Evolutionary conservation across 2,113 vertebrate genomes (phyloP), one percentile per base, ranked within the genome.

Genomic region (Trichomycterus rosablanca): DNA sequence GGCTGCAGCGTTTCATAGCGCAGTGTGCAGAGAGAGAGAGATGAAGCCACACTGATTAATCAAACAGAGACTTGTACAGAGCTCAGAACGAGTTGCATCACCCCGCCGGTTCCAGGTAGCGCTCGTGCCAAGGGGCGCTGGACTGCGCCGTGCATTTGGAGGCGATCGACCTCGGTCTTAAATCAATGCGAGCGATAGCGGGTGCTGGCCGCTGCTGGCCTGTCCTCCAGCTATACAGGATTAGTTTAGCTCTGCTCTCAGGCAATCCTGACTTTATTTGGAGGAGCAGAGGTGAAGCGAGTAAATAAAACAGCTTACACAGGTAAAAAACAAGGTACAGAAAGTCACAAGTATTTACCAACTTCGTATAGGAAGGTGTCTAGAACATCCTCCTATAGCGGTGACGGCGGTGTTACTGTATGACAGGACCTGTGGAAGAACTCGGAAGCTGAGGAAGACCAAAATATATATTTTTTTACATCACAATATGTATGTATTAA

Each of bases 151-250:
- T 46, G 58, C 52, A 18, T 30, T 22, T 71, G 40, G 63, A 66
- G 49, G 24, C 12, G n/a, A 46, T 26, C 52, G 26, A 30, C 59
- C 59, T 40, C 59, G 24, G 55, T 54, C 57, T 67, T 56, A 59
- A 72, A 72, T 72, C 60, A 55, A 52, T 63, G 59, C 46, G 52
- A 63, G 53, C 23, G 52, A 73, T 30, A 24, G 53, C 30, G 40
- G 57, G 19, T 52, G 34, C 44, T 75, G 22, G 52, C 55, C 55
- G 39, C 59, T 62, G 46, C 67, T 57, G 67, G 56, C 56, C 51
- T 62, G 51, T 59, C 74, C 46, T 50, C 11, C 5, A 66, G 66
- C 46, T 6, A 2, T 66, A 56, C 57, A 48, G 15, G 42, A 20
- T 43, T 37, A 26, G n/a, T 39, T 59, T 26, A 55, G 52, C 44